Percentiles rank a stretch among this genome's conserved stretches.
Conservation (phyloP, 1,140 invertebrate genomes). For the Berghia stephanieae region DNA sequence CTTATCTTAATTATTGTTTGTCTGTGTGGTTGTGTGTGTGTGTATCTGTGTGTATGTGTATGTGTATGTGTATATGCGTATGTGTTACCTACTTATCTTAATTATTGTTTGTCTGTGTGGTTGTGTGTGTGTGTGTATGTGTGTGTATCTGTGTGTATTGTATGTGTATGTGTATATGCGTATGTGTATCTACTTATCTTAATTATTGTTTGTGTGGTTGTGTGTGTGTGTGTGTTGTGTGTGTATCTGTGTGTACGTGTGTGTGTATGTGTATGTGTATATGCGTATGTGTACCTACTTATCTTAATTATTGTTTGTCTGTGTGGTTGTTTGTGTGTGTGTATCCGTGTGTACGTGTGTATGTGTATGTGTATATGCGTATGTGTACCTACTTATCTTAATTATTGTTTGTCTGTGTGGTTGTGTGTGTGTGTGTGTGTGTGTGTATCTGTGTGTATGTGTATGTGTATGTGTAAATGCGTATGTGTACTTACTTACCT, state of each 20-base stretch:
- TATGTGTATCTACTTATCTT: too few relatives aligned
- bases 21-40: too few relatives aligned
- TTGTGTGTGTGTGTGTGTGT: background rate
- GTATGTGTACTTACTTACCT: background rate
- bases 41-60: too few relatives aligned
- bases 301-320: background rate
- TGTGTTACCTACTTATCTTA: too few relatives aligned
- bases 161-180: too few relatives aligned
- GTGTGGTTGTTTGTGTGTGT: background rate
- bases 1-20: too few relatives aligned
- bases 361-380: background rate
- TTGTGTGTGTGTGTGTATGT: too few relatives aligned
- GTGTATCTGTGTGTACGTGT: background rate
- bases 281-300: background rate
- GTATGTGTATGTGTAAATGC: background rate
- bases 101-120: too few relatives aligned
- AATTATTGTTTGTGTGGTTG: too few relatives aligned
- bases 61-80: background rate
- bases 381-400: background rate
- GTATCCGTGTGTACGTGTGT: background rate
- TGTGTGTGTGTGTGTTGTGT: too few relatives aligned
- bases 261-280: background rate
- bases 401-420: too few relatives aligned
- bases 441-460: constrained; percentile 3
- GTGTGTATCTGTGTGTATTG: too few relatives aligned